phyloP scores from a whole-genome alignment of 2,797 vertebrate genomes.

The Toxotes lorentzi region DNA sequence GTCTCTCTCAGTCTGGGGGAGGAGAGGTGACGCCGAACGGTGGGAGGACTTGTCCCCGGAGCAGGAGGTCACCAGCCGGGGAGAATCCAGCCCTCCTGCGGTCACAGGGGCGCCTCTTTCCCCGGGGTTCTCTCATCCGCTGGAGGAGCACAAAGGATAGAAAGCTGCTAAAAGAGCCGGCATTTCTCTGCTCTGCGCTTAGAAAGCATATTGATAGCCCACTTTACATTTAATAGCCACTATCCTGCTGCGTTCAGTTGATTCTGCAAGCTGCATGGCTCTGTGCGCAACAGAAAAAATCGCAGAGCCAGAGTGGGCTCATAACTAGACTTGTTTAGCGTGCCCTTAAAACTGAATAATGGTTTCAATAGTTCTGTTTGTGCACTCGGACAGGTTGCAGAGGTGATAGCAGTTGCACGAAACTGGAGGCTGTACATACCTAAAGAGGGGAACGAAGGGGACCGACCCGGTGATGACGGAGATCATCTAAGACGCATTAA shows the following conservation, averaged over 20 bases:
- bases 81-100: slow-evolving; percentile 57
- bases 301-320: slow-evolving; percentile 31
- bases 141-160: slow-evolving; percentile 31
- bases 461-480: slow-evolving; percentile 48
- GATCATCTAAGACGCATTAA: slow-evolving; percentile 37
- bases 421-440: slow-evolving; percentile 48
- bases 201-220: slow-evolving; percentile 28
- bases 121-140: slow-evolving; percentile 59
- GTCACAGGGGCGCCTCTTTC: slow-evolving; percentile 44
- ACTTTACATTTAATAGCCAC: slow-evolving; percentile 24
- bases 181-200: slow-evolving; percentile 31
- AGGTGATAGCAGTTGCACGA: slow-evolving; percentile 10
- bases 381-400: slow-evolving; percentile 62
- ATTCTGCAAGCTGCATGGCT: slow-evolving; percentile 31
- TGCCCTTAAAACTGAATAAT: slow-evolving; percentile 1
- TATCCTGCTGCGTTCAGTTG: slow-evolving; percentile 27
- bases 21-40: slow-evolving; percentile 41
- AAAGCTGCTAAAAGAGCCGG: slow-evolving; percentile 29
- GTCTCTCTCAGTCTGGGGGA: slow-evolving; percentile 36
- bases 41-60: slow-evolving; percentile 48
- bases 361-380: neutral
- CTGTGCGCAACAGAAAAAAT: slow-evolving; percentile 57
- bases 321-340: slow-evolving; percentile 30
- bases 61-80: slow-evolving; percentile 60
- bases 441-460: slow-evolving; percentile 19